These are phyloP conservation scores for Thermophis baileyi DNA, from an alignment of 2,113 vertebrate species.

Conservation along the genomic window DNA sequence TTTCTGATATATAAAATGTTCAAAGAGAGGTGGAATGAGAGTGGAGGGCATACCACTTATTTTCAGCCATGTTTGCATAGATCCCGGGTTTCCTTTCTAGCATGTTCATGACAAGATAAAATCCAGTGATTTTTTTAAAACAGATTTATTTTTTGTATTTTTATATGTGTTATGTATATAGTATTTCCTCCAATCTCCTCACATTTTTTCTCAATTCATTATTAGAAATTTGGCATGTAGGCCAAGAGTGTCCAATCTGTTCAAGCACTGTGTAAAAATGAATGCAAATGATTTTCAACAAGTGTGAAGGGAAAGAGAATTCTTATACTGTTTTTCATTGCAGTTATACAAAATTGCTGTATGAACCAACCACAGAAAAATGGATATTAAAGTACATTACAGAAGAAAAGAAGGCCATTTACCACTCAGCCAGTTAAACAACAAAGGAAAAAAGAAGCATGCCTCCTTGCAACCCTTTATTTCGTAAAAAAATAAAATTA, in stretches of 20 bases:
- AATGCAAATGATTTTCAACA: neutral
- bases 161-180: neutral
- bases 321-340: neutral
- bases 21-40: neutral
- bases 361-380: neutral
- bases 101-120: neutral
- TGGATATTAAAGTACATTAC: neutral
- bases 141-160: neutral
- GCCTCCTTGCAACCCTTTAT: neutral
- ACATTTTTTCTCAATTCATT: neutral
- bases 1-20: neutral
- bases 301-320: neutral
- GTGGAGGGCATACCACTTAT: neutral
- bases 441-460: neutral
- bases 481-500: fast-evolving
- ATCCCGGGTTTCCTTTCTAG: neutral
- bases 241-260: neutral
- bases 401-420: neutral
- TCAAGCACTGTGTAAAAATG: neutral
- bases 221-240: neutral
- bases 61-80: neutral
- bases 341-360: neutral
- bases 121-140: neutral
- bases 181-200: neutral
- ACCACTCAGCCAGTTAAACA: neutral